Evolutionary conservation across 2,113 vertebrate species (phyloP), one percentile per base, ranked within the genome.

Genomic region (Carettochelys insculpta): DNA sequence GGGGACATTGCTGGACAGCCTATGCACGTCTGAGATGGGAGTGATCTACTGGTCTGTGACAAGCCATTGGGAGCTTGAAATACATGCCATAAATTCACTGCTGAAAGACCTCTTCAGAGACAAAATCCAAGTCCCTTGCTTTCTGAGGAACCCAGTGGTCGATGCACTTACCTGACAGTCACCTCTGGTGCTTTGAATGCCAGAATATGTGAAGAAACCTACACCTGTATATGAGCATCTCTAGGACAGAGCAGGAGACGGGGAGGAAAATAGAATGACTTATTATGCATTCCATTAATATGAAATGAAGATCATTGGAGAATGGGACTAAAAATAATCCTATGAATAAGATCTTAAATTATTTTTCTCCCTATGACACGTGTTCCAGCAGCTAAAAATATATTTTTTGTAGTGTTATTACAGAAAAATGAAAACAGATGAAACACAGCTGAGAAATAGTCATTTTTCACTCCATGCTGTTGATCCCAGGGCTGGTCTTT

Each of bases 401-500:
- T 19, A 3, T 0, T 38, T 75, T 11, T 76, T 85, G 19, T 73
- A 73, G 61, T 51, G 16, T 91, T 77, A 90, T 93, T 87, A 81
- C 65, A 31, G 77, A 93, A 24, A 65, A 90, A 88, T 93, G 90
- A 88, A 73, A 94, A 84, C 76, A 91, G 84, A 92, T 68, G 86
- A 77, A 80, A 5, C 0, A 14, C 45, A 84, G 93, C 81, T 56
- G 73, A 0, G 0, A 11, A 50, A 81, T 65, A 47, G 86, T 6
- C 19, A 5, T 38, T 90, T n/a, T 34, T 20, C 81, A 75, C 45
- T 85, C 51, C 1, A 5, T 43, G 61, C 77, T 45, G 3, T 50
- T 86, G 68, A 4, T 94, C 76, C 85, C 16, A 0, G 1, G 41
- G 38, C 89, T 88, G 89, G 48, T 75, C 92, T 94, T 87, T 50